Percentiles rank a stretch among this genome's conserved stretches.
phyloP scores from a whole-genome alignment of 1,140 invertebrate species.

The Brevipalpus yothersi region DNA sequence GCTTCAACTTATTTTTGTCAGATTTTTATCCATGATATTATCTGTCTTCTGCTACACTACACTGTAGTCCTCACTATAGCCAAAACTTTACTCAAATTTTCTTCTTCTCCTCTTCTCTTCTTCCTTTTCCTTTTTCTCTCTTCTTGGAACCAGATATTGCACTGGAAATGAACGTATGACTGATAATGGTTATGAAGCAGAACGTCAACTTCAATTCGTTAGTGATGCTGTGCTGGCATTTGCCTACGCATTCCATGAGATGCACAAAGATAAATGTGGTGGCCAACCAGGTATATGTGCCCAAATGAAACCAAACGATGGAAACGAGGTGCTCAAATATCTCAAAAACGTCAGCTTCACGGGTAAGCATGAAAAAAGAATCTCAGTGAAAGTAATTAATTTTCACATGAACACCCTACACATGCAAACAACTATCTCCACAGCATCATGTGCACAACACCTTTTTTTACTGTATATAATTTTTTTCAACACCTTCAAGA shows the following conservation, averaged over 20 bases:
- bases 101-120: not conserved
- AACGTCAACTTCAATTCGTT: conserved; percentile 72
- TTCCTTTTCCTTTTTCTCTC: not conserved
- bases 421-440: too few species aligned
- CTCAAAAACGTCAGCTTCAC: conserved; percentile 54
- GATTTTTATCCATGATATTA: too few species aligned
- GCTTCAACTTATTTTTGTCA: too few species aligned
- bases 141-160: conserved; percentile 2
- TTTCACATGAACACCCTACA: too few species aligned
- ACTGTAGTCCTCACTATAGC: too few species aligned
- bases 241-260: conserved; percentile 58
- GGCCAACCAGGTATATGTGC: conserved; percentile 42
- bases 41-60: too few species aligned
- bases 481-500: too few species aligned
- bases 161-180: conserved; percentile 34
- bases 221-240: conserved; percentile 77
- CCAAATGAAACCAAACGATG: conserved; percentile 64
- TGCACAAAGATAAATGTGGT: conserved; percentile 55
- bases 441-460: too few species aligned
- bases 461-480: too few species aligned
- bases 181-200: conserved; percentile 38
- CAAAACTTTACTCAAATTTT: too few species aligned
- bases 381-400: too few species aligned
- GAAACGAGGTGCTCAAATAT: conserved; percentile 50
- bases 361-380: conserved; percentile 29